Conservation (phyloP, 1,140 invertebrate species). For the Leucophenga varia region DNA sequence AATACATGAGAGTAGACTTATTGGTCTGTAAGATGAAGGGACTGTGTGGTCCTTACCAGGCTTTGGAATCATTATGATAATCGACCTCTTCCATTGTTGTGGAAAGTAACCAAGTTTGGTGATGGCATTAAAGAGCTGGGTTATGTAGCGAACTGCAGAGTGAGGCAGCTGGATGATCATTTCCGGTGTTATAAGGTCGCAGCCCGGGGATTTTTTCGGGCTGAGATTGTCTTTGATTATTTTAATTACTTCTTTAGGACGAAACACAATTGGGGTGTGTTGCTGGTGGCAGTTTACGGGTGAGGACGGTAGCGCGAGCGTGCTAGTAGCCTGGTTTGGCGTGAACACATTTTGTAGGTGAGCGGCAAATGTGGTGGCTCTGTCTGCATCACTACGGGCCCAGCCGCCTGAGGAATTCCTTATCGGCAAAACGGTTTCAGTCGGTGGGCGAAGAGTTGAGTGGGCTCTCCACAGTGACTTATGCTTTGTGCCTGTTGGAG, state of each 20-base stretch:
- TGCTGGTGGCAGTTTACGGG: too few relatives aligned
- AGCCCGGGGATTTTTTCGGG: neutral
- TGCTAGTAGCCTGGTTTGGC: neutral
- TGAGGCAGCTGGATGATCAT: neutral
- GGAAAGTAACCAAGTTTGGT: neutral
- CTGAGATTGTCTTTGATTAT: neutral
- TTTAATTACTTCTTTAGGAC: neutral
- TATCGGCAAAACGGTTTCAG: neutral
- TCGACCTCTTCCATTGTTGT: neutral
- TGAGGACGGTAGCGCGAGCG: neutral
- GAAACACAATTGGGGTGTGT: too few relatives aligned
- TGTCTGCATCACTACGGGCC: neutral
- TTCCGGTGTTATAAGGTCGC: neutral
- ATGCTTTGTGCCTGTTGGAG: neutral
- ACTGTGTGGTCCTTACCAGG: slow-evolving; percentile 27
- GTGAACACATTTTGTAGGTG: neutral
- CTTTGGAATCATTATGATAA: too few relatives aligned
- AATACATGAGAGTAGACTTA: slow-evolving; percentile 38
- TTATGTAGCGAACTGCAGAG: slow-evolving; percentile 8
- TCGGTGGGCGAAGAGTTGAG: neutral
- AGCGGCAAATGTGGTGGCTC: too few relatives aligned
- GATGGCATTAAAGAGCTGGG: slow-evolving; percentile 37
- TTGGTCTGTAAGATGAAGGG: slow-evolving; percentile 39
- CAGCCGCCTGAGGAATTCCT: neutral
- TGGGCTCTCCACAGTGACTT: slow-evolving; percentile 1